Evolutionary conservation across 1,140 invertebrate genomes (phyloP).

Genomic region (Parapsyche elsis): DNA sequence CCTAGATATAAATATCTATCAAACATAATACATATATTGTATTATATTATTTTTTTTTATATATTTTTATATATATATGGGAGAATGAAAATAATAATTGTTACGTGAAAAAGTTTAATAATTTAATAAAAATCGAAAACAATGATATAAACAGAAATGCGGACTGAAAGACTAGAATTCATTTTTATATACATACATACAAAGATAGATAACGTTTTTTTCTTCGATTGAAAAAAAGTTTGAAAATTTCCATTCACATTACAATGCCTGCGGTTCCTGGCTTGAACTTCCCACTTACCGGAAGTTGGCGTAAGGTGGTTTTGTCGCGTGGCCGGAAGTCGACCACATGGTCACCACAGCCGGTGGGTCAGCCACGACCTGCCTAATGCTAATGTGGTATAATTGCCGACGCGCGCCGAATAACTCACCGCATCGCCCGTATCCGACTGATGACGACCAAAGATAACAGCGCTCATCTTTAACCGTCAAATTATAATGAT

Average conservation of each 20-base stretch:
- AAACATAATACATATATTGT: too few relatives aligned
- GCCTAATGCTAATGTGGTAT: slow-evolving; percentile 51
- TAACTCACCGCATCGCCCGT: slow-evolving; percentile 51
- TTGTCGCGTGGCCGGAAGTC: slow-evolving; percentile 46
- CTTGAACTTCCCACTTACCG: neutral
- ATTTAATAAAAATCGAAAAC: too few relatives aligned
- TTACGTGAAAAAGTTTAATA: too few relatives aligned
- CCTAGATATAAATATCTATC: too few relatives aligned
- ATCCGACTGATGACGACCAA: slow-evolving; percentile 8
- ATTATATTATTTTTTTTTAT: too few relatives aligned
- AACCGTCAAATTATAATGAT: neutral
- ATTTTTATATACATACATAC: too few relatives aligned
- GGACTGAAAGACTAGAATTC: too few relatives aligned
- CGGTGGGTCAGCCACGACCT: slow-evolving; percentile 27
- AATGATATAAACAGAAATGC: too few relatives aligned
- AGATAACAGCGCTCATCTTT: slow-evolving; percentile 38
- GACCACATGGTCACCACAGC: slow-evolving; percentile 42
- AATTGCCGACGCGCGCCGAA: slow-evolving; percentile 44
- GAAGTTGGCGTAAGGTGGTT: slow-evolving; percentile 34
- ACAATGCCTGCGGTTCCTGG: neutral
- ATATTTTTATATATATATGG: too few relatives aligned
- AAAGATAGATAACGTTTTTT: neutral
- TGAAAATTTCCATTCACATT: too few relatives aligned
- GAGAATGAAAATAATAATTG: too few relatives aligned
- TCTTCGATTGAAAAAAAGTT: too few relatives aligned